Conservation (phyloP, 2,797 vertebrate species). For the Molossus alvarezi region DNA sequence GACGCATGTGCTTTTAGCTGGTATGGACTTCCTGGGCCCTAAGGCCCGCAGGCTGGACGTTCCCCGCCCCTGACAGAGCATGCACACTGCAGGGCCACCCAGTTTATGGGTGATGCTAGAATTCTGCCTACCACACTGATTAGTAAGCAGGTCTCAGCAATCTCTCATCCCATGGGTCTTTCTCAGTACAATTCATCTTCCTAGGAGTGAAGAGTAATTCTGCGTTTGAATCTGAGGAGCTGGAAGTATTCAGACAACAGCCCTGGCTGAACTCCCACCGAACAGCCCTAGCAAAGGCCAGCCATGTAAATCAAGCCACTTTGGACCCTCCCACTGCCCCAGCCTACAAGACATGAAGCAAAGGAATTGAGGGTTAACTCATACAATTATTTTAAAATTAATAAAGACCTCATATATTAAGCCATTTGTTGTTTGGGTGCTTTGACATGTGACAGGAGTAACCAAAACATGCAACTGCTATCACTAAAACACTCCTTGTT, state of each 20-base stretch:
- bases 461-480: background rate
- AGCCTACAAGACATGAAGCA: background rate
- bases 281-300: background rate
- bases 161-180: background rate
- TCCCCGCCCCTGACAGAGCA: too few species aligned
- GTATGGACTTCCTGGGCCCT: too few species aligned
- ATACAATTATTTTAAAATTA: background rate
- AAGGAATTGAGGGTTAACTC: background rate
- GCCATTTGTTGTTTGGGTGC: background rate
- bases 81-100: rapidly evolving
- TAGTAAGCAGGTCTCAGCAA: background rate
- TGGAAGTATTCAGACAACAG: background rate
- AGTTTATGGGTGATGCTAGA: background rate
- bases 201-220: background rate
- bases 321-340: background rate
- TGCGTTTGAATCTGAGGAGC: background rate
- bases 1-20: too few species aligned
- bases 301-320: background rate
- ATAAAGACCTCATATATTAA: background rate
- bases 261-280: background rate
- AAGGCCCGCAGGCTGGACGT: too few species aligned
- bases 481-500: background rate
- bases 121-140: background rate
- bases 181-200: background rate
- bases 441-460: background rate